phyloP scores from a whole-genome alignment of 2,888 invertebrate genomes.

The Limnephilus rhombicus region DNA sequence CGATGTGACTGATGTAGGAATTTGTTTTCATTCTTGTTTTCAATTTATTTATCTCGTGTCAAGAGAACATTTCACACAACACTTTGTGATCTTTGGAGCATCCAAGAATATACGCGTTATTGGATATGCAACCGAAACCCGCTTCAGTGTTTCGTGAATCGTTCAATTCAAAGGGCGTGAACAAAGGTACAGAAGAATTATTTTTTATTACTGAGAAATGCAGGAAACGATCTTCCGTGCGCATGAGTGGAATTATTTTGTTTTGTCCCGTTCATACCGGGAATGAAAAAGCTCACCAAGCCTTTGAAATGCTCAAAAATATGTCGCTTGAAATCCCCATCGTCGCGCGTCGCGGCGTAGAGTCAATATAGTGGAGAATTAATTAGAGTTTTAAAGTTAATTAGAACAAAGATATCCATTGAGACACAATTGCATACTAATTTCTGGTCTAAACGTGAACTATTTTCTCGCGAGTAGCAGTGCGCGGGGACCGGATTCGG shows the following conservation, averaged over 20 bases:
- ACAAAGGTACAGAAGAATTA: background rate
- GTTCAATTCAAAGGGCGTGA: background rate
- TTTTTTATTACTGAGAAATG: background rate
- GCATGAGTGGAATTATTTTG: background rate
- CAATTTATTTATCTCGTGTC: constrained; percentile 36
- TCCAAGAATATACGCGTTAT: background rate
- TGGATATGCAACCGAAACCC: background rate
- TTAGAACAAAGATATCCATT: too few species aligned
- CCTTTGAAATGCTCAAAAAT: too few species aligned
- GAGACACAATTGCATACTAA: too few species aligned
- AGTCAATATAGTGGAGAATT: too few species aligned
- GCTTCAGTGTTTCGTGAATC: background rate
- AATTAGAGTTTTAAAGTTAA: too few species aligned
- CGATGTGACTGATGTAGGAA: constrained; percentile 39
- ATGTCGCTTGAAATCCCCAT: too few species aligned
- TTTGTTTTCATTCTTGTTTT: constrained; percentile 51
- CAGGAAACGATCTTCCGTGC: background rate
- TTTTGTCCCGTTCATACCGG: too few species aligned
- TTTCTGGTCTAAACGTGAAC: too few species aligned
- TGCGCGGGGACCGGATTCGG: too few species aligned
- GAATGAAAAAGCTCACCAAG: too few species aligned
- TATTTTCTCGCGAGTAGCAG: too few species aligned
- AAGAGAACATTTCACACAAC: constrained; percentile 39
- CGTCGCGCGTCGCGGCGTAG: too few species aligned
- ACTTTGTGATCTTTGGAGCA: constrained; percentile 10